phyloP scores from a whole-genome alignment of 1,140 invertebrate genomes.

The Aphelinus atriplicis region DNA sequence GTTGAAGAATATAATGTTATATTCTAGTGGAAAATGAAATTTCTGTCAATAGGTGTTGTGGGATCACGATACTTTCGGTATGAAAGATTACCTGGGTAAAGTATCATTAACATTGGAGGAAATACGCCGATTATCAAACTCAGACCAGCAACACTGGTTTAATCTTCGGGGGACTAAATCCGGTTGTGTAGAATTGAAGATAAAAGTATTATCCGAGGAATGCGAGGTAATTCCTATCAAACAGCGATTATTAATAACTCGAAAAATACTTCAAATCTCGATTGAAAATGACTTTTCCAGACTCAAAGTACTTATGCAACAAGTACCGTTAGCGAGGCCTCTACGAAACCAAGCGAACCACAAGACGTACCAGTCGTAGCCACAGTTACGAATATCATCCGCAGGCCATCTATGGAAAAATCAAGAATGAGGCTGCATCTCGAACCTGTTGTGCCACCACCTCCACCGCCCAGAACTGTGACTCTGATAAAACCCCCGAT shows the following conservation, averaged over 20 bases:
- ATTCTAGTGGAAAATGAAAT: not conserved
- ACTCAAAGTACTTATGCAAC: slow-evolving; percentile 56
- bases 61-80: slow-evolving; percentile 69
- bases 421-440: slow-evolving; percentile 55
- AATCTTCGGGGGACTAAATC: slow-evolving; percentile 58
- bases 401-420: slow-evolving; percentile 57
- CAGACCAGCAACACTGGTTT: slow-evolving; percentile 61
- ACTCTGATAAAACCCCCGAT: slow-evolving; percentile 52
- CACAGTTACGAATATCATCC: slow-evolving; percentile 42
- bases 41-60: slow-evolving; percentile 61
- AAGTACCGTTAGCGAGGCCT: slow-evolving; percentile 54
- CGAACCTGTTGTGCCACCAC: slow-evolving; percentile 53
- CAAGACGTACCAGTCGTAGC: slow-evolving; percentile 21
- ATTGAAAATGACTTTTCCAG: slow-evolving; percentile 32
- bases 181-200: slow-evolving; percentile 61
- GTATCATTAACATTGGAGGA: slow-evolving; percentile 64
- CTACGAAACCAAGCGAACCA: slow-evolving; percentile 44
- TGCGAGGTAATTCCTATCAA: slow-evolving; percentile 51
- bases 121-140: slow-evolving; percentile 61
- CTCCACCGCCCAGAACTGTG: slow-evolving; percentile 56
- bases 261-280: not conserved
- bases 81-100: slow-evolving; percentile 69
- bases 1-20: not conserved
- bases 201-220: slow-evolving; percentile 61
- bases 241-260: not conserved